Evolutionary conservation across 2,797 vertebrate genomes (phyloP).

Genomic region (Champsocephalus gunnari): DNA sequence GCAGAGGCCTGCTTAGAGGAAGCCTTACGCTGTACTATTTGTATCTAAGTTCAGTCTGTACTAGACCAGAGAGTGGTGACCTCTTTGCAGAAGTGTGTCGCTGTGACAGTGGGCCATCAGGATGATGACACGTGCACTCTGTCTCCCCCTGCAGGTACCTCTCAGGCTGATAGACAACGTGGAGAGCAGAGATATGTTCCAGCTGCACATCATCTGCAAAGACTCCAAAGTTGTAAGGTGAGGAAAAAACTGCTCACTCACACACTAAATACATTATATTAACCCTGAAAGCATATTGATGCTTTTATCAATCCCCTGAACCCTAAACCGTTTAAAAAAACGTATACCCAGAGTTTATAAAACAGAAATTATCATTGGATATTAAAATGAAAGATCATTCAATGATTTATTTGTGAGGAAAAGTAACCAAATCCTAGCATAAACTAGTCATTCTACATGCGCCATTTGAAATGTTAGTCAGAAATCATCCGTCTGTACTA

Average conservation of each 20-base stretch:
- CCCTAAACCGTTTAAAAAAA: too few species aligned
- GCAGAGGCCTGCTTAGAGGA: background rate
- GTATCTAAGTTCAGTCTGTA: slow-evolving; percentile 26
- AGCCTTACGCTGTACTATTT: slow-evolving; percentile 18
- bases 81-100: slow-evolving; percentile 41
- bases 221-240: slow-evolving; percentile 99
- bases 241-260: slow-evolving; percentile 15
- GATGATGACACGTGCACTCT: slow-evolving; percentile 39
- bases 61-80: slow-evolving; percentile 57
- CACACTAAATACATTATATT: background rate
- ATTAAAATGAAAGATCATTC: too few species aligned
- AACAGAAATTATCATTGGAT: too few species aligned
- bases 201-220: slow-evolving; percentile 98
- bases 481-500: too few species aligned
- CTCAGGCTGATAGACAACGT: slow-evolving; percentile 97
- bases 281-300: background rate
- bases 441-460: too few species aligned
- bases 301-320: too few species aligned
- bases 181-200: slow-evolving; percentile 99
- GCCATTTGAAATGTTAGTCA: too few species aligned
- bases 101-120: slow-evolving; percentile 1
- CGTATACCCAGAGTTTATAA: too few species aligned
- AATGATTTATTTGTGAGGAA: too few species aligned
- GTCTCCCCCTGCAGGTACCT: slow-evolving; percentile 90
- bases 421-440: too few species aligned